Conservation (phyloP, 2,888 invertebrate species). For the Drosophila mayaguana region DNA sequence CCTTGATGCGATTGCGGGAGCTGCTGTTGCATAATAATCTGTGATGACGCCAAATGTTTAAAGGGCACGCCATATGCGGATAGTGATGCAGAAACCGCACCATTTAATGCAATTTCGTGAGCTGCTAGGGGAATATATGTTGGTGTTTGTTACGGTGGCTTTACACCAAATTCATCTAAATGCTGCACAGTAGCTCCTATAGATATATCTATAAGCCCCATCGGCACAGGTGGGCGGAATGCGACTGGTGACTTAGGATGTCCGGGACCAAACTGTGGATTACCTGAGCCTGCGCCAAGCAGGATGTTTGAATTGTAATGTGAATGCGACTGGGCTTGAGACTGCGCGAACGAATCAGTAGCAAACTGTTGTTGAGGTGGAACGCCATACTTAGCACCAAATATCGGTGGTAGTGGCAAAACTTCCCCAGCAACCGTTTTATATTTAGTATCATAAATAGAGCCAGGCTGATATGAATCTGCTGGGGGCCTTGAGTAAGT, state of each 20-base stretch:
- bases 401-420: slow-evolving; percentile 84
- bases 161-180: slow-evolving; percentile 87
- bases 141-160: slow-evolving; percentile 86
- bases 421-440: slow-evolving; percentile 56
- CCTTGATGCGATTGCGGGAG: slow-evolving; percentile 73
- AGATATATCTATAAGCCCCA: slow-evolving; percentile 89
- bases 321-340: slow-evolving; percentile 37
- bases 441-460: slow-evolving; percentile 74
- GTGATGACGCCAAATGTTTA: slow-evolving; percentile 40
- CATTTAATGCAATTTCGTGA: slow-evolving; percentile 84
- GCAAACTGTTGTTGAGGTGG: slow-evolving; percentile 39
- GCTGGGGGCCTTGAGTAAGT: slow-evolving; percentile 84
- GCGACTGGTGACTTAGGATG: slow-evolving; percentile 87
- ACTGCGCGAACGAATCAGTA: slow-evolving; percentile 37
- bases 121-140: slow-evolving; percentile 89
- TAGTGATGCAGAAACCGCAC: slow-evolving; percentile 39
- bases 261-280: slow-evolving; percentile 70
- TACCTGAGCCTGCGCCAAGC: slow-evolving; percentile 79
- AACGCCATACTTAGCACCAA: slow-evolving; percentile 66
- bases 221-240: slow-evolving; percentile 90
- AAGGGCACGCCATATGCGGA: slow-evolving; percentile 30
- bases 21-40: slow-evolving; percentile 75
- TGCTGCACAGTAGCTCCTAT: slow-evolving; percentile 88
- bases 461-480: slow-evolving; percentile 85
- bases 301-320: slow-evolving; percentile 78